These are phyloP conservation scores for Nomada lathburiana DNA, from an alignment of 2,888 invertebrate species.

Conservation along the genomic window DNA sequence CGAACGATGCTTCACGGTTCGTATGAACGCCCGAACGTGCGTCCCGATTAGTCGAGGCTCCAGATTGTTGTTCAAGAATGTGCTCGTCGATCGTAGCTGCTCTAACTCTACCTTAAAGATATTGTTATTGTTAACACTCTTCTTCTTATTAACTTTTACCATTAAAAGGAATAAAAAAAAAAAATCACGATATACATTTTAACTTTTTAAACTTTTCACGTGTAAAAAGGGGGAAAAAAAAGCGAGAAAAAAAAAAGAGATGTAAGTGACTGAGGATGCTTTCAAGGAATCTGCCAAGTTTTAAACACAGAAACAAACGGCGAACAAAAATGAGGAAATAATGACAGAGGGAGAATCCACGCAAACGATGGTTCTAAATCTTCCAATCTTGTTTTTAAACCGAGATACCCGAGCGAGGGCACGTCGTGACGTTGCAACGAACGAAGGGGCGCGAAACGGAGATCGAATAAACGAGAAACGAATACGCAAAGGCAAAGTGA, in stretches of 20 bases:
- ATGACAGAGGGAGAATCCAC: not conserved
- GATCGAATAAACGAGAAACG: not conserved
- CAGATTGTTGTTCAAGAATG: slow-evolving; percentile 81
- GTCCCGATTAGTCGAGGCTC: slow-evolving; percentile 75
- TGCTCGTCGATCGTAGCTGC: slow-evolving; percentile 79
- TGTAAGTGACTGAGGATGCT: slow-evolving; percentile 27
- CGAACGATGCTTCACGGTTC: slow-evolving; percentile 27
- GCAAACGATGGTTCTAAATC: slow-evolving; percentile 59
- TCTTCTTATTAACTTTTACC: slow-evolving; percentile 81
- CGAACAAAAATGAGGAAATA: not conserved
- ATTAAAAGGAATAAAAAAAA: slow-evolving; percentile 66
- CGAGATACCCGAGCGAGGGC: slow-evolving; percentile 44
- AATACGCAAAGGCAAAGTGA: not conserved
- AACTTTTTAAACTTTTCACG: slow-evolving; percentile 78
- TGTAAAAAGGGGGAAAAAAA: slow-evolving; percentile 39
- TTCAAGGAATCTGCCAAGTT: slow-evolving; percentile 25
- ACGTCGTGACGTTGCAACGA: slow-evolving; percentile 1
- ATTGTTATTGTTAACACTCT: slow-evolving; percentile 82
- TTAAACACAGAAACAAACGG: not conserved
- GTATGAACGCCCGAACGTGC: slow-evolving; percentile 50
- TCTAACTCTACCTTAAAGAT: slow-evolving; percentile 76
- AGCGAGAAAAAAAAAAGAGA: slow-evolving; percentile 2
- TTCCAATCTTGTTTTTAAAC: slow-evolving; percentile 61
- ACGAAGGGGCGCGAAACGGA: not conserved
- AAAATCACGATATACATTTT: slow-evolving; percentile 77